Conservation (phyloP, 2,888 invertebrate species). For the Drosophila setosimentum region DNA sequence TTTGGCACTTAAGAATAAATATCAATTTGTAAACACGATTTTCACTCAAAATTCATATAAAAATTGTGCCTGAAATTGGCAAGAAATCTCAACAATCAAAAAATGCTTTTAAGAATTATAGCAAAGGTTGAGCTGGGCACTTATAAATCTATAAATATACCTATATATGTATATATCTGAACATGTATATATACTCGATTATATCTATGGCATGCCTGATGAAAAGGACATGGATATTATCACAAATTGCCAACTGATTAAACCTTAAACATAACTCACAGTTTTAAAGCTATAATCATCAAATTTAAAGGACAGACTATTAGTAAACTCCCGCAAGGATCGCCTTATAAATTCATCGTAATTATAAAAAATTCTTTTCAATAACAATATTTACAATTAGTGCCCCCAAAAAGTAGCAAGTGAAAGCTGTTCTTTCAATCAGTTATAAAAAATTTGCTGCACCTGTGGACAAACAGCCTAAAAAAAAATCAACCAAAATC, state of each 20-base stretch:
- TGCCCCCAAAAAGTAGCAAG: not conserved
- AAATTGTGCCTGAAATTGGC: not conserved
- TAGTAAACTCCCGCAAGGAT: not conserved
- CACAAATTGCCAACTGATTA: not conserved
- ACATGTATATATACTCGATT: not conserved
- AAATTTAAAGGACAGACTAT: not conserved
- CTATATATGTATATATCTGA: not conserved
- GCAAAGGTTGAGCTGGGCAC: not conserved
- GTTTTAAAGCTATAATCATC: not conserved
- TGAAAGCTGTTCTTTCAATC: conserved; percentile 21
- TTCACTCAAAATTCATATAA: not conserved
- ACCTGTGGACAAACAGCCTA: conserved; percentile 43
- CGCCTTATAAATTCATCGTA: not conserved
- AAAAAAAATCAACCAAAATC: conserved; percentile 33
- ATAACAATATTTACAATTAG: conserved; percentile 10
- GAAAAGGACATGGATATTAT: not conserved
- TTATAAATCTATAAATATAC: not conserved
- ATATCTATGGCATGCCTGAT: not conserved
- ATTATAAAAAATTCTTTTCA: not conserved
- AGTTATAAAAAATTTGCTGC: conserved; percentile 40
- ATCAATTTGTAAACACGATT: too few relatives aligned
- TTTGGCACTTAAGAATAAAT: too few relatives aligned
- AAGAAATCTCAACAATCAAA: not conserved
- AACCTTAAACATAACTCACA: not conserved
- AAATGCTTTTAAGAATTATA: not conserved